Evolutionary conservation across 1,140 invertebrate species (phyloP).

Genomic region (Nomia melanderi): DNA sequence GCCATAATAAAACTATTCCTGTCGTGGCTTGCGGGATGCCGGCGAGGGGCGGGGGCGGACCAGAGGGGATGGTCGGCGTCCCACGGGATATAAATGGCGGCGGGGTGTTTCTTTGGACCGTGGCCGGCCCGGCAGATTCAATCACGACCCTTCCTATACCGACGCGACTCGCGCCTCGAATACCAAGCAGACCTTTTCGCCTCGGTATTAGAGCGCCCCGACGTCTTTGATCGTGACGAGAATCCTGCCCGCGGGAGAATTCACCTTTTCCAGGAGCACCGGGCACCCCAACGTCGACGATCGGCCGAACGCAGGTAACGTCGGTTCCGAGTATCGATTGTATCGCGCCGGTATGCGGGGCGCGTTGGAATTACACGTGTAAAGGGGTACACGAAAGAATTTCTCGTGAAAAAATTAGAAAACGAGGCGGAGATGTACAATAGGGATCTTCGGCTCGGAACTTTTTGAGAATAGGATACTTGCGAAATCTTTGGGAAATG

Average conservation of each 20-base stretch:
- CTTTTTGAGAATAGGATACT: too few species aligned
- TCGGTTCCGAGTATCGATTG: background rate
- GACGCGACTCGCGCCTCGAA: conserved; percentile 67
- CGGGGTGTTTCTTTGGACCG: conserved; percentile 69
- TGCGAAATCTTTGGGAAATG: too few species aligned
- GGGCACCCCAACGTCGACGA: background rate
- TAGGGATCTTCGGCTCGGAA: too few species aligned
- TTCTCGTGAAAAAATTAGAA: too few species aligned
- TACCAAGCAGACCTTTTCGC: conserved; percentile 69
- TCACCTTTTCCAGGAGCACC: conserved; percentile 34
- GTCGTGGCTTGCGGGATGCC: conserved; percentile 40
- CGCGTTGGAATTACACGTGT: too few species aligned
- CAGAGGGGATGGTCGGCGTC: conserved; percentile 36
- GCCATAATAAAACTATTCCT: conserved; percentile 75
- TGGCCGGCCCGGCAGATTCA: conserved; percentile 69
- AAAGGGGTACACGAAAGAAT: too few species aligned
- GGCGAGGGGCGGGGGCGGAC: background rate
- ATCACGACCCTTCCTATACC: conserved; percentile 72
- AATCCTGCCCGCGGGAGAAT: conserved; percentile 44
- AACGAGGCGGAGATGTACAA: too few species aligned
- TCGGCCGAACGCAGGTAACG: background rate
- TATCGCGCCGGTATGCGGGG: too few species aligned
- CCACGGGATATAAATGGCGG: conserved; percentile 71
- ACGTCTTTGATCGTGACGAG: conserved; percentile 69
- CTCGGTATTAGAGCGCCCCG: conserved; percentile 60